Conservation (phyloP, 2,888 invertebrate genomes). For the Xanthorhoe designata region DNA sequence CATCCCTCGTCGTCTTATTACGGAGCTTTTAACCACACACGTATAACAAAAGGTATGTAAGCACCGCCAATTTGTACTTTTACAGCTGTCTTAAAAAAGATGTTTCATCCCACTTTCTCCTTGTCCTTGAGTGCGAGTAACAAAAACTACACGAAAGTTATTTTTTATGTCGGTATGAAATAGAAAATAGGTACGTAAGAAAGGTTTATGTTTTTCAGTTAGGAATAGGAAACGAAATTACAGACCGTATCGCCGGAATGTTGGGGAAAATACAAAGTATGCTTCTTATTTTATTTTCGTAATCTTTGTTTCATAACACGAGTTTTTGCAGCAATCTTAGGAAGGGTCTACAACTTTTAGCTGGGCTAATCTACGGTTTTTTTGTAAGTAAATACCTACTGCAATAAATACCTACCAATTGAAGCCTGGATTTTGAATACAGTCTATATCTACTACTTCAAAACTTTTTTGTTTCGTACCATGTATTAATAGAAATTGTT, state of each 20-base stretch:
- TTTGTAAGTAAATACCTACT: neutral
- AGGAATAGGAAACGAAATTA: constrained; percentile 44
- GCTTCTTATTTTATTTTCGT: constrained; percentile 29
- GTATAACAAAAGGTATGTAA: constrained; percentile 37
- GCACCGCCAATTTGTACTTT: constrained; percentile 60
- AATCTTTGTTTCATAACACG: constrained; percentile 32
- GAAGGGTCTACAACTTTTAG: constrained; percentile 16
- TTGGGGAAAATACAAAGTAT: constrained; percentile 24
- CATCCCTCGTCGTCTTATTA: constrained; percentile 79
- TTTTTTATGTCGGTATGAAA: constrained; percentile 51
- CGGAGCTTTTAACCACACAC: constrained; percentile 69
- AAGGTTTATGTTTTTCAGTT: constrained; percentile 50
- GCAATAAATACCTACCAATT: neutral
- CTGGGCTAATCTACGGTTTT: neutral
- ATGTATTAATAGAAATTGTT: too few species aligned
- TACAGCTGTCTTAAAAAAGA: constrained; percentile 59
- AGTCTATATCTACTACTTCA: too few species aligned
- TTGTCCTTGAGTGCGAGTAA: constrained; percentile 48
- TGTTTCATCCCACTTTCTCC: constrained; percentile 43
- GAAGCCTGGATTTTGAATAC: neutral
- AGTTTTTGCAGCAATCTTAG: constrained; percentile 20
- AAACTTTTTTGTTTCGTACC: too few species aligned
- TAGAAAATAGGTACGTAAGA: constrained; percentile 48
- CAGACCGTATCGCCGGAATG: constrained; percentile 39
- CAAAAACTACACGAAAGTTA: constrained; percentile 51